Evolutionary conservation across 2,888 invertebrate species (phyloP), one percentile per base, ranked within the genome.

Genomic region (Chrysotoxum bicinctum): DNA sequence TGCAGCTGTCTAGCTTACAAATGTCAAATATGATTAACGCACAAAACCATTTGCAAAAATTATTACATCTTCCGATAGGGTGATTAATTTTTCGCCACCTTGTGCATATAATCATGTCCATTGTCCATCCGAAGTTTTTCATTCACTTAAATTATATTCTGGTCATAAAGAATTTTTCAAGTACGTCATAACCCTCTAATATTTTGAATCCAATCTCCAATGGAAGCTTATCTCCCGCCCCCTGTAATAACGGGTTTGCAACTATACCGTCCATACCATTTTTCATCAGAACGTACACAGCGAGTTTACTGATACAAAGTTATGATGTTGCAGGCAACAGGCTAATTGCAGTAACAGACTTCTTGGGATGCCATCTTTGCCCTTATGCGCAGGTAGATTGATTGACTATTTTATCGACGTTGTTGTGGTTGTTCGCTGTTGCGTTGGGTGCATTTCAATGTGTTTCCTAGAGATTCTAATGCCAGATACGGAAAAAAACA

Each of bases 301-400:
- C 2, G 58, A 35, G 12, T 62, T 64, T 9, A 23, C 48, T 48
- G 58, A 19, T 43, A n/a, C 26, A 8, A 8, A 37, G 21, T 26
- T 37, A 60, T 43, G 54, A 45, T 50, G 35, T 12, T 64, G 43
- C 26, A 21, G 8, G 9, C 23, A 8, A 12, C 10, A 14, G 48
- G 50, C 48, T 37, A 37, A 43, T 35, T 35, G 48, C 26, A 56
- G 19, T 26, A 26, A 26, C 52, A 66, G 43, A 48, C 60, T 45
- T 35, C 60, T 54, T 35, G 35, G 68, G 60, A 78, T 74, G 48
- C 14, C 23, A 83, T 69, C 16, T 73, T 26, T 69, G 64, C 74
- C 73, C 73, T 78, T 79, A 52, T 84, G 70, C 68, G 70, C 83
- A 70, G 80, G 74, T 70, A 75, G 75, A 84, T 84, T 84, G 84